These are phyloP conservation scores for Propithecus perrieri DNA, from an alignment of 2,797 vertebrate genomes.

Conservation along the genomic window DNA sequence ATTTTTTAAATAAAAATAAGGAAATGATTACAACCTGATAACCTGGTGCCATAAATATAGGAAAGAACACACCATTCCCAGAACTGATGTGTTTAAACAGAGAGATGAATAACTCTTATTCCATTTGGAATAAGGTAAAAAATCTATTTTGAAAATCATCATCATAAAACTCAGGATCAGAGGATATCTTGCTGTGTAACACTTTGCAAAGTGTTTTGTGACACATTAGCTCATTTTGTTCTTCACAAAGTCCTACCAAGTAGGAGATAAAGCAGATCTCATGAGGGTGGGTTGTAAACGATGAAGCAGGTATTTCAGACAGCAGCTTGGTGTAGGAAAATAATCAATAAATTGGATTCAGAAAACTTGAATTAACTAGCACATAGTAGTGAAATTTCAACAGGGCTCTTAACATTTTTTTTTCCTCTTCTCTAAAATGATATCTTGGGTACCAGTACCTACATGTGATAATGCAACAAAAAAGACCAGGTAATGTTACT, in stretches of 20 bases:
- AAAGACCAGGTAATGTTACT: background rate
- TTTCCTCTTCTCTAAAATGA: background rate
- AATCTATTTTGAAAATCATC: background rate
- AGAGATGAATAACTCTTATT: background rate
- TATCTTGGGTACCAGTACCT: background rate
- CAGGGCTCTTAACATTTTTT: background rate
- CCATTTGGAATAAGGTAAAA: background rate
- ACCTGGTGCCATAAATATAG: background rate
- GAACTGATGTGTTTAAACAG: background rate
- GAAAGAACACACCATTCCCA: background rate
- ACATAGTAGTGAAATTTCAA: background rate
- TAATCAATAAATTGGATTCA: background rate
- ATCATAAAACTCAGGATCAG: constrained; percentile 23
- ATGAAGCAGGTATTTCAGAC: constrained; percentile 20
- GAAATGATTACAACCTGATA: background rate
- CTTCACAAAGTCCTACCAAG: background rate
- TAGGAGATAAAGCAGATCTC: background rate
- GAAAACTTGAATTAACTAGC: background rate
- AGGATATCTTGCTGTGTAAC: background rate
- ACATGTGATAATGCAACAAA: background rate
- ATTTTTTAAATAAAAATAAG: background rate
- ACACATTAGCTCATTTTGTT: background rate
- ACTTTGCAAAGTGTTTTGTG: background rate
- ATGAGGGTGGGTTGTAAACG: background rate
- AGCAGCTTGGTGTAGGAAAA: constrained; percentile 28